Evolutionary conservation across 2,888 invertebrate genomes (phyloP).

Genomic region (Acleris cristana): DNA sequence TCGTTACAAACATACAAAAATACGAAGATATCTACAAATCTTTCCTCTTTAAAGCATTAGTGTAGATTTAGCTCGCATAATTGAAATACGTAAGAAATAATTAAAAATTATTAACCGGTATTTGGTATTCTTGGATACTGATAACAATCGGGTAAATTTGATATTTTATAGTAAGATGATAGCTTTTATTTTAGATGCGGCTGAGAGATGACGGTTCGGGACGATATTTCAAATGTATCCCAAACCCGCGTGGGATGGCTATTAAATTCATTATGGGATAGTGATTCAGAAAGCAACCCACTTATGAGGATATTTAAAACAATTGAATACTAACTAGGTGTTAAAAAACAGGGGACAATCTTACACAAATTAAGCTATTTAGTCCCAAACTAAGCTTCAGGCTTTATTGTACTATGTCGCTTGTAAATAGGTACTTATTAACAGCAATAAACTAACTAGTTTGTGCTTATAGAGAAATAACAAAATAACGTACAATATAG

Average conservation of each 20-base stretch:
- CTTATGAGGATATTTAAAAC: neutral
- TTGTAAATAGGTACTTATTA: no score
- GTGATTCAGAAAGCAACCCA: constrained; percentile 13
- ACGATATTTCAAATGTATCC: constrained; percentile 30
- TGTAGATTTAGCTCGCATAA: neutral
- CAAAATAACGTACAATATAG: no score
- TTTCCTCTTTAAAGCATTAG: no score
- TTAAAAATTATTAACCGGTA: neutral
- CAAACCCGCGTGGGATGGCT: constrained; percentile 18
- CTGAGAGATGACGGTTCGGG: constrained; percentile 24
- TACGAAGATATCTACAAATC: no score
- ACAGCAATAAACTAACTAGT: no score
- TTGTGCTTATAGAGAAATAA: no score
- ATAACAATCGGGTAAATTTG: constrained; percentile 32
- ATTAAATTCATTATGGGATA: constrained; percentile 13
- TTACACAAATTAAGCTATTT: no score
- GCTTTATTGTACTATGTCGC: no score
- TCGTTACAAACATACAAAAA: no score
- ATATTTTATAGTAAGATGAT: constrained; percentile 34
- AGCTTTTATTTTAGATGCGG: constrained; percentile 26
- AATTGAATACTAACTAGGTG: neutral
- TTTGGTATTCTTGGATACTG: constrained; percentile 3
- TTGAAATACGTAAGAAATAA: neutral
- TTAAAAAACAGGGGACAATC: no score
- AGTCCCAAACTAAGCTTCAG: no score